phyloP scores from a whole-genome alignment of 2,888 invertebrate genomes.

The Ashinkailepas kermadecensis region DNA sequence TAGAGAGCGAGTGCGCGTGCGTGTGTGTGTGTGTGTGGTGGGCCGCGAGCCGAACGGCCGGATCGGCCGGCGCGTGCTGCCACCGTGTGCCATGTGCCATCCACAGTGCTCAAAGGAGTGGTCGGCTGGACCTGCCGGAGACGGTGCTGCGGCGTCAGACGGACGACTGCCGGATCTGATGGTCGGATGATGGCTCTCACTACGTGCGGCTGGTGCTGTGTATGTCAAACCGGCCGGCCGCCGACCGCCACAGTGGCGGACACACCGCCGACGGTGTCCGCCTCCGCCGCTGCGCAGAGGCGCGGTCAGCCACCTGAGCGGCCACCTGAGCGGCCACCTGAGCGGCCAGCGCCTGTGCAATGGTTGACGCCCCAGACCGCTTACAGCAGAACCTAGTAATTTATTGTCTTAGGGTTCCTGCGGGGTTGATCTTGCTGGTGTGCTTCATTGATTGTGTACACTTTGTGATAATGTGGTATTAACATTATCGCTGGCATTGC shows the following conservation, averaged over 20 bases:
- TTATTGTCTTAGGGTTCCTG: background rate
- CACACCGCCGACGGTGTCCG: no score
- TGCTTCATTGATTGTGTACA: background rate
- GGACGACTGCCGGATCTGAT: background rate
- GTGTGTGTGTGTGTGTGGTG: no score
- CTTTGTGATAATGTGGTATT: constrained; percentile 5
- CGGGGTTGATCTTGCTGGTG: background rate
- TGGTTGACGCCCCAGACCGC: background rate
- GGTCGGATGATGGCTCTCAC: background rate
- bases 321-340: background rate
- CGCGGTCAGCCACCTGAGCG: background rate
- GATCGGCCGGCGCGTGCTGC: no score
- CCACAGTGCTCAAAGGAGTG: background rate
- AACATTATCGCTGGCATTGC: constrained; percentile 19
- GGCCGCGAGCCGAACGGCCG: no score
- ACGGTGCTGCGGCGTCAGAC: background rate
- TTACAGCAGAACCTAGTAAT: background rate
- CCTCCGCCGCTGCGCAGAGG: no score
- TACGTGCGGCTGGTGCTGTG: background rate
- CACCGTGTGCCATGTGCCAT: background rate
- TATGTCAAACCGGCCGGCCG: background rate
- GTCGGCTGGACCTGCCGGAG: no score
- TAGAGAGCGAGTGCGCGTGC: no score
- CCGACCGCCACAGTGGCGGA: no score
- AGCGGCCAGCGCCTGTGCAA: background rate